A percentile compares a stretch with the other conserved stretches of the same genome.
These are phyloP conservation scores for Drosophila algonquin DNA, from an alignment of 2,888 invertebrate genomes.

Conservation along the genomic window DNA sequence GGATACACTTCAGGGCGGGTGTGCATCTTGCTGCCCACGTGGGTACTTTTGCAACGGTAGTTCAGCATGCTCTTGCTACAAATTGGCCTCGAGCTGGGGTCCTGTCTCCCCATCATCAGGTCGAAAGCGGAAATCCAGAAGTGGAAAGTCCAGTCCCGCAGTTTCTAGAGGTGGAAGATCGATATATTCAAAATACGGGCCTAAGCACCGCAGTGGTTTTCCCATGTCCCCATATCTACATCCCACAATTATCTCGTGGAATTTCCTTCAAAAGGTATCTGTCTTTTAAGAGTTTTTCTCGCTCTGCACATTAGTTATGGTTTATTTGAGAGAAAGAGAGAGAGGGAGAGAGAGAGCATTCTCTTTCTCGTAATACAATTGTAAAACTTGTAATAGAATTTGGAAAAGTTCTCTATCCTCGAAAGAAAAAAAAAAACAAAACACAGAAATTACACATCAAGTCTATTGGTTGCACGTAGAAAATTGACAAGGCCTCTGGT, in stretches of 20 bases:
- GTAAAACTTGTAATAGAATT: slow-evolving; percentile 76
- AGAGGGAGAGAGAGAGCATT: slow-evolving; percentile 22
- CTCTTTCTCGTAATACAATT: slow-evolving; percentile 63
- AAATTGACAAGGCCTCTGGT: slow-evolving; percentile 49
- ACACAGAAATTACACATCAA: slow-evolving; percentile 64
- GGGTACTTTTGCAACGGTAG: too few relatives aligned
- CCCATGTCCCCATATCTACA: too few relatives aligned
- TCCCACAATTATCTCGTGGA: background rate
- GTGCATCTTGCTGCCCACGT: too few relatives aligned
- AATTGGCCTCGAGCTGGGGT: too few relatives aligned
- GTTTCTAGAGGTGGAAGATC: too few relatives aligned
- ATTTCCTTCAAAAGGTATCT: slow-evolving; percentile 1
- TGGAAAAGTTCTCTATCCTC: slow-evolving; percentile 55
- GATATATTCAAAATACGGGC: too few relatives aligned
- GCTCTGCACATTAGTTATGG: slow-evolving; percentile 68
- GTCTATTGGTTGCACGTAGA: slow-evolving; percentile 74
- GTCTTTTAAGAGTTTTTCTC: slow-evolving; percentile 24
- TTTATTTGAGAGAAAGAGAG: slow-evolving; percentile 44
- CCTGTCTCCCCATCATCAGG: too few relatives aligned
- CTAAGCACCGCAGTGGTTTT: too few relatives aligned
- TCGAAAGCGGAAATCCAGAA: too few relatives aligned
- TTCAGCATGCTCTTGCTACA: too few relatives aligned
- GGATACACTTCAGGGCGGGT: too few relatives aligned
- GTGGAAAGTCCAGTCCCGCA: too few relatives aligned
- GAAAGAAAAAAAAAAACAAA: slow-evolving; percentile 56